Percentiles rank a stretch among this genome's conserved stretches.
phyloP scores from a whole-genome alignment of 2,113 vertebrate genomes.

The Phylloscopus trochiloides region DNA sequence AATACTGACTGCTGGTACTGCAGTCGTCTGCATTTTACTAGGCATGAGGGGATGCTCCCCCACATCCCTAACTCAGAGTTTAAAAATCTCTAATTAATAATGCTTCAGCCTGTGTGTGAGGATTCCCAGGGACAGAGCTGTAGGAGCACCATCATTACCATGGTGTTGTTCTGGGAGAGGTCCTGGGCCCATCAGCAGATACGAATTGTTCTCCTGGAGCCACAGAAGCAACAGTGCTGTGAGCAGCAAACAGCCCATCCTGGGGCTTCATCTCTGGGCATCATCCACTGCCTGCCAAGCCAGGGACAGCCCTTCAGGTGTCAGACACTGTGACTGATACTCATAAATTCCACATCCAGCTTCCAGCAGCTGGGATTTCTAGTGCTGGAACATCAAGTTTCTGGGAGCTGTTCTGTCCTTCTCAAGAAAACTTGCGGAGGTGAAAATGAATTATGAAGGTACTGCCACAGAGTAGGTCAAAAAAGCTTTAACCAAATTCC shows the following conservation, averaged over 20 bases:
- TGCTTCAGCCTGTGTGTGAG: fast-evolving
- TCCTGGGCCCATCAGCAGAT: neutral
- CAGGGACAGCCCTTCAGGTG: neutral
- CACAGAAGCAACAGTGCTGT: neutral
- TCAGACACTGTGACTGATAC: neutral
- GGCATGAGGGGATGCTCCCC: neutral
- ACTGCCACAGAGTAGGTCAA: neutral
- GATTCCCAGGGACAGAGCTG: neutral
- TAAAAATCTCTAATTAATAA: neutral
- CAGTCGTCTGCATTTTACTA: neutral
- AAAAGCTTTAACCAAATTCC: neutral
- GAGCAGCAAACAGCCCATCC: neutral
- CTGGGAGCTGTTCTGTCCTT: neutral
- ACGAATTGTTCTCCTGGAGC: neutral
- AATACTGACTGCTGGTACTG: fast-evolving
- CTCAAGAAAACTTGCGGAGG: neutral
- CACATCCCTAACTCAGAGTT: neutral
- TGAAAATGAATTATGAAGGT: neutral
- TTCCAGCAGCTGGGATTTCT: neutral
- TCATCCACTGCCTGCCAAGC: neutral
- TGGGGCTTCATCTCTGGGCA: neutral
- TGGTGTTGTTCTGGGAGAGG: neutral
- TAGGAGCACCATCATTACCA: fast-evolving
- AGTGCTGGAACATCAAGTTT: neutral
- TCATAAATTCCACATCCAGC: neutral